Evolutionary conservation across 2,113 vertebrate species (phyloP).

Genomic region (Sclerurus mexicanus): DNA sequence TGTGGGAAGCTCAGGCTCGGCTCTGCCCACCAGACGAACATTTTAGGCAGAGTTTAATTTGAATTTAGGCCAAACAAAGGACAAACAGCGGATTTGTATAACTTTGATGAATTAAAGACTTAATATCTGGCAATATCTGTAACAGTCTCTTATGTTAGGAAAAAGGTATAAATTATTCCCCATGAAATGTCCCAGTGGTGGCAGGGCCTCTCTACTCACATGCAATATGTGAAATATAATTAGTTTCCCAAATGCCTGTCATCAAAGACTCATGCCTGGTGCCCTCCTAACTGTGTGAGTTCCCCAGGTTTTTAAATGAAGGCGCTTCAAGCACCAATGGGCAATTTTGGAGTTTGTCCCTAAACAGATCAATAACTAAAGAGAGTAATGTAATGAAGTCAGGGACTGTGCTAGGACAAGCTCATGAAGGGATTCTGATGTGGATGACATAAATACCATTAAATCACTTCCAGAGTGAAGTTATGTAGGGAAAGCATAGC

Average conservation of each 20-base stretch:
- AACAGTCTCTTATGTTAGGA: neutral
- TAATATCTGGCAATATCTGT: neutral
- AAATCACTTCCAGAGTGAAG: neutral
- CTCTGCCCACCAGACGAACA: fast-evolving
- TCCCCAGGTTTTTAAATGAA: neutral
- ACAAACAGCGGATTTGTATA: neutral
- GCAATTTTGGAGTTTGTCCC: neutral
- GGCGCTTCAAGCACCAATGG: neutral
- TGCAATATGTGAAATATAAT: neutral
- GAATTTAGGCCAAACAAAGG: conserved; percentile 3
- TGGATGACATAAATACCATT: conserved; percentile 6
- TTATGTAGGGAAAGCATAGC: neutral
- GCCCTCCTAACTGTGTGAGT: neutral
- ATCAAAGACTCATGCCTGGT: neutral
- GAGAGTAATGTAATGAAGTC: neutral
- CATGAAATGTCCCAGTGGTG: neutral
- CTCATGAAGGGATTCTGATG: neutral
- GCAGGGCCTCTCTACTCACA: neutral
- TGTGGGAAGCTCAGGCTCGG: neutral
- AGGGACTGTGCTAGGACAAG: conserved; percentile 29
- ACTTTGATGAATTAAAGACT: neutral
- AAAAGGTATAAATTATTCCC: neutral
- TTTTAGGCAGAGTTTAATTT: neutral
- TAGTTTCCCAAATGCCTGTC: neutral
- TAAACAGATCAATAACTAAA: neutral